Evolutionary conservation across 2,113 vertebrate genomes (phyloP), one percentile per base, ranked within the genome.

Genomic region (Rhinogobius similis): DNA sequence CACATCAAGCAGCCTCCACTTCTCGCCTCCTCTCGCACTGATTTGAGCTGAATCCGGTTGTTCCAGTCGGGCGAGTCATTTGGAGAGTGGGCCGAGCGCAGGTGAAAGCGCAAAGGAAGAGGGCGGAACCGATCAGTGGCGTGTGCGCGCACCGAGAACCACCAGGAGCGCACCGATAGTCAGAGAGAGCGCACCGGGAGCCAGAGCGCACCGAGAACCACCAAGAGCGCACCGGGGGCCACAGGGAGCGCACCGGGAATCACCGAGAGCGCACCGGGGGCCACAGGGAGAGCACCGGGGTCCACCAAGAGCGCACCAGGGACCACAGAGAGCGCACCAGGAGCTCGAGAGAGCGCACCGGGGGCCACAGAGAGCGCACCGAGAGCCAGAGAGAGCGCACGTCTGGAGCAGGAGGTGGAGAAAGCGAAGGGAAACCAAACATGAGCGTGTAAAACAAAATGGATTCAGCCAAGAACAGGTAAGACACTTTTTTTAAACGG

Each of bases 21-120:
- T 4, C 2, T 10, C 1, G 0, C 20, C 21, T 16, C 7, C 7
- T 48, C 61, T 21, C 2, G 69, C 61, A 58, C 48, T 65, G 83
- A 89, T 89, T 86, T 78, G 63, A 41, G 67, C 84, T 75, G 79
- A 91, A 92, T 92, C 90, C 81, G 70, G 92, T 88, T 80, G 78
- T 86, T 84, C 93, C 78, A 13, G 93, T 90, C 66, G 7, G 77
- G 83, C 87, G 75, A 86, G 92, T 92, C 12, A 4, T 87, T 92
- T 88, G 73, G 46, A 77, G 32, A 5, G 59, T 39, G 62, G 70
- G 74, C 72, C 26, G 36, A 66, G 67, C 73, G 65, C 86, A 88
- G 86, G 84, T 82, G 76, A 88, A 82, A 73, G 65, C 50, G 50
- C n/a, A 4, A 10, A 46, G n/a, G 9, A 55, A 62, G 32, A 36